Evolutionary conservation across 2,888 invertebrate species (phyloP).

Genomic region (Tipula vernalis): DNA sequence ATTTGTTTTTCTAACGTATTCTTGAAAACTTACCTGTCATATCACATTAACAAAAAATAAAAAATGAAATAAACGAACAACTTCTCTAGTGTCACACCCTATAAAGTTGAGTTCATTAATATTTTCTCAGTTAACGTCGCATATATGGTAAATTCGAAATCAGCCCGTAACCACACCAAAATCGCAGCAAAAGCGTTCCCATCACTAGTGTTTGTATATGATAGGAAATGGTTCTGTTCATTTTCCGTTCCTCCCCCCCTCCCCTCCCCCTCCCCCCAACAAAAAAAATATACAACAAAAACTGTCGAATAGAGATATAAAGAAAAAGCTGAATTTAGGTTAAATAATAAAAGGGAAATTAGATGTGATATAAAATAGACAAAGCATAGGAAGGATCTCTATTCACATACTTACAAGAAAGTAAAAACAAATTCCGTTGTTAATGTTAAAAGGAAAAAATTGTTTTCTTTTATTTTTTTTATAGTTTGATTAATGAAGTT

Average conservation of each 20-base stretch:
- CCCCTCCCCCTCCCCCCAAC: no score
- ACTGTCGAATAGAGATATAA: neutral
- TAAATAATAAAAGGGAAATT: neutral
- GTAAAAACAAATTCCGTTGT: neutral
- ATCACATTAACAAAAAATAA: neutral
- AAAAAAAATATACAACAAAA: neutral
- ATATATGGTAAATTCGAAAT: neutral
- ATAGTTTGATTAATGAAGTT: conserved; percentile 4
- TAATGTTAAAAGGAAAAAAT: neutral
- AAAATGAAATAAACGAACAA: neutral
- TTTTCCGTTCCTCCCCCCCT: neutral
- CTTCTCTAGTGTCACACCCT: neutral
- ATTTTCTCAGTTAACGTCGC: neutral
- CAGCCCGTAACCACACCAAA: neutral
- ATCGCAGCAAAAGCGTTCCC: neutral
- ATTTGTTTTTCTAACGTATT: neutral
- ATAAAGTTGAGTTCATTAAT: neutral
- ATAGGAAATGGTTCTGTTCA: neutral
- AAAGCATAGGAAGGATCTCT: neutral
- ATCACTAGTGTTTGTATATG: neutral
- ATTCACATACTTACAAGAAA: neutral
- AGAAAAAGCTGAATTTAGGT: neutral
- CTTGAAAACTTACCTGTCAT: neutral
- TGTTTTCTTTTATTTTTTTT: neutral
- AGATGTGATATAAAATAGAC: neutral